phyloP scores from a whole-genome alignment of 2,888 invertebrate species.

The Neoascia interrupta region DNA sequence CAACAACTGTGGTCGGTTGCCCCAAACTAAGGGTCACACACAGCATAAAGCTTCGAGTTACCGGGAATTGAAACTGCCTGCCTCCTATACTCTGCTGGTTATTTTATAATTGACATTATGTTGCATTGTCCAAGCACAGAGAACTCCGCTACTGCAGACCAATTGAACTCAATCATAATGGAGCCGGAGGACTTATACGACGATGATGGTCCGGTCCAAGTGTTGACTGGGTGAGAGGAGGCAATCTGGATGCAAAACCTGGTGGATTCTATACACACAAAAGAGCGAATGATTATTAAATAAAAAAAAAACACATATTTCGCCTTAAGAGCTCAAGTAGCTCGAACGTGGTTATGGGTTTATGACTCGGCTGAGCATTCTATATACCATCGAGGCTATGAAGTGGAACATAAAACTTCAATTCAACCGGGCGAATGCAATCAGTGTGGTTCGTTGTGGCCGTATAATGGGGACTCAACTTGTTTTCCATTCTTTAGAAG shows the following conservation, averaged over 20 bases:
- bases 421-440: slow-evolving; percentile 28
- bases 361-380: no score
- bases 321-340: slow-evolving; percentile 27
- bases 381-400: slow-evolving; percentile 4
- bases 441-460: slow-evolving; percentile 9
- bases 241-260: no score
- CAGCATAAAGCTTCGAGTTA: not conserved
- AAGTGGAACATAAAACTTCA: slow-evolving; percentile 2
- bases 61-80: not conserved
- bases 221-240: no score
- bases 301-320: slow-evolving; percentile 12
- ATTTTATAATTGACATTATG: slow-evolving; percentile 49
- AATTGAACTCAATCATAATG: slow-evolving; percentile 51
- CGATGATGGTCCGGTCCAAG: no score
- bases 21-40: slow-evolving; percentile 22
- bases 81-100: not conserved
- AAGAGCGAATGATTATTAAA: slow-evolving; percentile 40
- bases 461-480: not conserved
- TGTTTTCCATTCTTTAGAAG: slow-evolving; percentile 11
- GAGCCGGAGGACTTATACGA: not conserved
- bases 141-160: slow-evolving; percentile 13
- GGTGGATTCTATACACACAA: no score
- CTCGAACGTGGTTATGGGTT: no score
- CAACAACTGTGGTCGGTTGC: slow-evolving; percentile 23
- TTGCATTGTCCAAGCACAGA: slow-evolving; percentile 30